Percentiles rank a stretch among this genome's conserved stretches.
Evolutionary conservation across 37 sponge, comb jelly and placozoan species (phyloP).

Genomic region (Theonella swinhoei): DNA sequence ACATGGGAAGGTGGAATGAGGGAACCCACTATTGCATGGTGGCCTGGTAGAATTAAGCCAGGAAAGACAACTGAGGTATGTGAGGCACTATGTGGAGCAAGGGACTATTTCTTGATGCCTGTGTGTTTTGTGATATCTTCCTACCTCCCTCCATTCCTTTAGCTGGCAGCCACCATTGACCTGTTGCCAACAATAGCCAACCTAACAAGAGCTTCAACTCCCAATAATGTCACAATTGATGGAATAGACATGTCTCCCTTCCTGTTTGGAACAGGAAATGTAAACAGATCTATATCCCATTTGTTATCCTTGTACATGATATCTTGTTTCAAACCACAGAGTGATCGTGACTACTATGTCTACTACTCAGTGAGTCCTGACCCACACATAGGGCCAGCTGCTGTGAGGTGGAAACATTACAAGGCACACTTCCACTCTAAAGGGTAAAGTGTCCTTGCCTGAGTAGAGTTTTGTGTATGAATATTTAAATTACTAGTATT

Average conservation of each 20-base stretch:
- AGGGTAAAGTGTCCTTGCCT: constrained; percentile 25
- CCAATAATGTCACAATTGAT: constrained; percentile 39
- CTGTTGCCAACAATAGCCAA: constrained; percentile 45
- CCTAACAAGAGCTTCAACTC: constrained; percentile 15
- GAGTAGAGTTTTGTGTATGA: too few species aligned
- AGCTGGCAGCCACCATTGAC: constrained; percentile 54
- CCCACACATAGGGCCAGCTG: constrained; percentile 42
- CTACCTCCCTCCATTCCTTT: background rate
- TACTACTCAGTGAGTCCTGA: constrained; percentile 47
- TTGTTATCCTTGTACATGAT: background rate
- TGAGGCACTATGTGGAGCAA: background rate
- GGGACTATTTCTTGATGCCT: background rate
- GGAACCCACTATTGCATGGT: constrained; percentile 71
- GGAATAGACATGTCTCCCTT: constrained; percentile 56
- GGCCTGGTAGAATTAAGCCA: constrained; percentile 66
- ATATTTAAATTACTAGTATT: too few species aligned
- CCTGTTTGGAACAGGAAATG: constrained; percentile 31
- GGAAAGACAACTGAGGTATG: constrained; percentile 58
- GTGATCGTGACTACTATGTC: constrained; percentile 36
- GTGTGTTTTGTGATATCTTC: background rate
- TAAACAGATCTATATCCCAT: background rate
- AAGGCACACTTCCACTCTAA: constrained; percentile 70
- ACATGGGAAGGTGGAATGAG: constrained; percentile 77
- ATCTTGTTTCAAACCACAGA: constrained; percentile 14
- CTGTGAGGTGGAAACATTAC: constrained; percentile 60